These are phyloP conservation scores for Galaxea fascicularis DNA, from an alignment of 92 coral and sea anemone genomes.

Conservation along the genomic window DNA sequence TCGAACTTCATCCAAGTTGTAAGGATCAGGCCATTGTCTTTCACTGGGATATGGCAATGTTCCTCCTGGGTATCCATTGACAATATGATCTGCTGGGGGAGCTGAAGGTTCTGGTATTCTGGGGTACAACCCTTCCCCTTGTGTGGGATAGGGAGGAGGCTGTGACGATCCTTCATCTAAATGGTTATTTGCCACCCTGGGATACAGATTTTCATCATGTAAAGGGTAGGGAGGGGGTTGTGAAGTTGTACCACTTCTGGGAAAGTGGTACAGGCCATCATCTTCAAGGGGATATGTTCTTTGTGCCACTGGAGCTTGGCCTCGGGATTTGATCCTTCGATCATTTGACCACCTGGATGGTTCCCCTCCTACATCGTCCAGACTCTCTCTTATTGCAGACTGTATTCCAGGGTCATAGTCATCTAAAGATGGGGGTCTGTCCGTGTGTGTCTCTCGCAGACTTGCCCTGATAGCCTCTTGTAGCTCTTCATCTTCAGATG, in stretches of 20 bases:
- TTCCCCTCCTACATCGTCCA: conserved; percentile 33
- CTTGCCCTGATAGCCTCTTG: conserved; percentile 94
- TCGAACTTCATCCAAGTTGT: conserved; percentile 40
- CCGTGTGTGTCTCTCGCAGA: conserved; percentile 79
- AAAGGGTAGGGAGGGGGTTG: conserved; percentile 7
- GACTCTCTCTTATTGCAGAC: conserved; percentile 75
- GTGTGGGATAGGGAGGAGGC: conserved; percentile 19
- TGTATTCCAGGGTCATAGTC: conserved; percentile 81
- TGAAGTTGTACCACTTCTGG: conserved; percentile 15
- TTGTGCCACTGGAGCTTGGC: conserved; percentile 13
- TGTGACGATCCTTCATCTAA: conserved; percentile 5
- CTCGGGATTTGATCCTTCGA: conserved; percentile 17
- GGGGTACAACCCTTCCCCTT: conserved; percentile 22
- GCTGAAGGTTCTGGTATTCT: conserved; percentile 37
- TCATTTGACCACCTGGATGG: conserved; percentile 33
- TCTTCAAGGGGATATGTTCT: conserved; percentile 25
- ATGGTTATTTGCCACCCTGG: conserved; percentile 60
- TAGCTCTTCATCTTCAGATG: conserved; percentile 86
- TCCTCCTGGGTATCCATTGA: conserved; percentile 17
- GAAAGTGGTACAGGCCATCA: conserved; percentile 14
- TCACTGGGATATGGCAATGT: conserved; percentile 35
- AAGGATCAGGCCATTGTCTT: conserved; percentile 26
- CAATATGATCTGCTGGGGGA: conserved; percentile 21
- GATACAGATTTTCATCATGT: conserved; percentile 59
- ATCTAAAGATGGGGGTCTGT: conserved; percentile 26